phyloP scores from a whole-genome alignment of 2,113 vertebrate genomes.

The Craseonycteris thonglongyai region DNA sequence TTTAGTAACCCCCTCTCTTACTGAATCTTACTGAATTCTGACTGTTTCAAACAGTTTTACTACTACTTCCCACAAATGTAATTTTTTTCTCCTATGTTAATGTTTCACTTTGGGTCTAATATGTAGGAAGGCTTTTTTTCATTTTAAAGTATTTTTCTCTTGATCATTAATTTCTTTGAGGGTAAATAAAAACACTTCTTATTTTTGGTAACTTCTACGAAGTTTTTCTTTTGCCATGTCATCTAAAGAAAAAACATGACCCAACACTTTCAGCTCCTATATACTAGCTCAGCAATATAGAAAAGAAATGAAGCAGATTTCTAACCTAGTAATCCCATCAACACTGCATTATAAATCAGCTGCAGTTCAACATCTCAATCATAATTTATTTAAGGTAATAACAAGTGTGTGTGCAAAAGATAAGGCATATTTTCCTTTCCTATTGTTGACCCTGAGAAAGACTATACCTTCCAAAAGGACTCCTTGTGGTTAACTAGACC shows the following conservation, averaged over 20 bases:
- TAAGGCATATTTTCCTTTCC: neutral
- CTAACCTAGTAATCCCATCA: neutral
- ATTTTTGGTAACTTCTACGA: neutral
- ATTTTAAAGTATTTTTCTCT: neutral
- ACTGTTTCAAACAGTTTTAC: neutral
- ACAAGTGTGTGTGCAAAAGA: neutral
- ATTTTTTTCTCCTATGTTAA: neutral
- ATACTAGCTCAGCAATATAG: neutral
- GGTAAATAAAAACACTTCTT: neutral
- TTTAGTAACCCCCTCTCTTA: neutral
- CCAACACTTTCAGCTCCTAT: neutral
- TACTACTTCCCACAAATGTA: neutral
- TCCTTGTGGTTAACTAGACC: neutral
- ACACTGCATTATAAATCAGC: neutral
- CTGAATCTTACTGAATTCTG: neutral
- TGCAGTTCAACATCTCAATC: neutral
- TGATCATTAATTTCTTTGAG: neutral
- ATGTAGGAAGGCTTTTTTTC: neutral
- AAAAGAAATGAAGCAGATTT: neutral
- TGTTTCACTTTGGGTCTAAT: neutral
- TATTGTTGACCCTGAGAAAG: neutral
- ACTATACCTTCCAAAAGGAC: neutral
- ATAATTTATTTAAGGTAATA: neutral
- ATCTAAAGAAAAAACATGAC: neutral
- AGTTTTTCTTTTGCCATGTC: neutral